Percentiles rank a stretch among this genome's conserved stretches.
phyloP scores from a whole-genome alignment of 2,888 invertebrate species.

The Nephrocerus scutellatus region DNA sequence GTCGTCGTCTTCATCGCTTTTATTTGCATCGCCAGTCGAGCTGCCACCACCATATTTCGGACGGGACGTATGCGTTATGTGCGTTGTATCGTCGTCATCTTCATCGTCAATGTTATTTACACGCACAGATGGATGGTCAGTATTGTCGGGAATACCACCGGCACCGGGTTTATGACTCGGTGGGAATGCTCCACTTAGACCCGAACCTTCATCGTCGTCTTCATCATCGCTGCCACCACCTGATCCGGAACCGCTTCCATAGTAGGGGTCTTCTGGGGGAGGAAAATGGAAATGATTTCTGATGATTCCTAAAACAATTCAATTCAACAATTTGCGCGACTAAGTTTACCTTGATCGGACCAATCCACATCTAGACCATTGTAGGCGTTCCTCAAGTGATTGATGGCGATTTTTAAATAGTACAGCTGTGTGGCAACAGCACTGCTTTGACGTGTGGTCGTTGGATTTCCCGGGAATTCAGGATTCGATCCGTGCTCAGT shows the following conservation, averaged over 20 bases:
- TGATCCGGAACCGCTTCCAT: conserved; percentile 65
- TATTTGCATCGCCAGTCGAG: conserved; percentile 20
- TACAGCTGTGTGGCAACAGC: conserved; percentile 66
- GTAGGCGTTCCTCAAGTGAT: conserved; percentile 77
- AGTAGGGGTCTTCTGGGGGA: conserved; percentile 52
- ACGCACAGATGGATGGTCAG: conserved; percentile 37
- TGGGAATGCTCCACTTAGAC: conserved; percentile 36
- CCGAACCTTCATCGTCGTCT: conserved; percentile 43
- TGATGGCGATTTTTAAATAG: conserved; percentile 69
- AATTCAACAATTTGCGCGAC: background rate
- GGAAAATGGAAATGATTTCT: too few relatives aligned
- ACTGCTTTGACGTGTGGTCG: conserved; percentile 42
- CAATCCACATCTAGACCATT: conserved; percentile 89
- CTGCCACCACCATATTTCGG: conserved; percentile 26
- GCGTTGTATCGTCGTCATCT: conserved; percentile 32
- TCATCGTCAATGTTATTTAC: conserved; percentile 33
- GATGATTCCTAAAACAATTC: background rate
- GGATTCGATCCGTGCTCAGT: conserved; percentile 67
- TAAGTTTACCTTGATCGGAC: conserved; percentile 56
- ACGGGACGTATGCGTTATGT: conserved; percentile 34
- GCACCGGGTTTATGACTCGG: conserved; percentile 35
- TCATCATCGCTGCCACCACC: conserved; percentile 56
- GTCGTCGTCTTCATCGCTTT: conserved; percentile 29
- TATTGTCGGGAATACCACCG: conserved; percentile 27
- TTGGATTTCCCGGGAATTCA: conserved; percentile 53